Percentiles rank a stretch among this genome's conserved stretches.
Evolutionary conservation across 2,113 vertebrate species (phyloP).

Genomic region (Circaetus cinerascens): DNA sequence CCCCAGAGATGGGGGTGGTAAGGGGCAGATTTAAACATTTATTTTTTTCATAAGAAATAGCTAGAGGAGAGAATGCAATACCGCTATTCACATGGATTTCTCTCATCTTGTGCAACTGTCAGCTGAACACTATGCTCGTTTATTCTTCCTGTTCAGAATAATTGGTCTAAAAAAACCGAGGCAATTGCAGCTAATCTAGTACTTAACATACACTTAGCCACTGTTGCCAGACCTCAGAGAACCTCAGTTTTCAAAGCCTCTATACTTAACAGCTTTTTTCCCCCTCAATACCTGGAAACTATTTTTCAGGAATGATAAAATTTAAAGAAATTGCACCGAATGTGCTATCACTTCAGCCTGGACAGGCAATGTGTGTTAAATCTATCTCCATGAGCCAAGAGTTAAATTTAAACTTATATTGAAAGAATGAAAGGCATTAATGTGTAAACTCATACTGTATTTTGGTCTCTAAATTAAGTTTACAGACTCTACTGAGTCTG

Average conservation of each 20-base stretch:
- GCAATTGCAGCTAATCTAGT: not conserved
- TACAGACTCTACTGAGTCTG: not conserved
- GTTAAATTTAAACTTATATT: conserved; percentile 1
- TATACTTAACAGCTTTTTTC: not conserved
- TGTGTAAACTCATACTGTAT: not conserved
- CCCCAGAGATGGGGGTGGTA: not conserved
- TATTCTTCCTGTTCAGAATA: not conserved
- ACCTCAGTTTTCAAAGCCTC: not conserved
- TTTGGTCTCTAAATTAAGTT: conserved; percentile 27
- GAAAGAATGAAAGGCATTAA: not conserved
- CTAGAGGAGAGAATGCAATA: not conserved
- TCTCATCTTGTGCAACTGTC: not conserved
- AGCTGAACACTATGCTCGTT: not conserved
- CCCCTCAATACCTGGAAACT: not conserved
- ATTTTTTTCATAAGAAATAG: not conserved
- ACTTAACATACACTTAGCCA: not conserved
- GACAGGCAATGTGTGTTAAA: not conserved
- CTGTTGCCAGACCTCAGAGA: not conserved
- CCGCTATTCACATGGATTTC: not conserved
- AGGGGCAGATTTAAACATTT: not conserved
- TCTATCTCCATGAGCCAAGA: not conserved
- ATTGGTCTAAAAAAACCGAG: not conserved
- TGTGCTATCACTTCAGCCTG: not conserved
- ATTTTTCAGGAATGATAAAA: not conserved
- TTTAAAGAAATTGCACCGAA: not conserved